These are phyloP conservation scores for Mayetiola destructor DNA, from an alignment of 2,888 invertebrate genomes.

Conservation along the genomic window DNA sequence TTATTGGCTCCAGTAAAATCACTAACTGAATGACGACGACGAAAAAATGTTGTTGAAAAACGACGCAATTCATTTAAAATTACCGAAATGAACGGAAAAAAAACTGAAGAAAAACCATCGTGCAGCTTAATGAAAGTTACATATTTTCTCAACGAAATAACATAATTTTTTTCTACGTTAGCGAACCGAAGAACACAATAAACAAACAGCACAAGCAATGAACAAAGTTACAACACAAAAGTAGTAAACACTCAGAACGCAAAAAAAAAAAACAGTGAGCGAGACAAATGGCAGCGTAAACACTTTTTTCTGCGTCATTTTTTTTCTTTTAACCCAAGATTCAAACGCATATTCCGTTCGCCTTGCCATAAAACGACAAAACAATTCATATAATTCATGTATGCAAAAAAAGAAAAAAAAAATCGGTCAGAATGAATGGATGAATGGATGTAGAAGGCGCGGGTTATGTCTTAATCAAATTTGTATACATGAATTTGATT, in stretches of 20 bases:
- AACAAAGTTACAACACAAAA: background rate
- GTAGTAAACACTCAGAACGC: background rate
- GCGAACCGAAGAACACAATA: background rate
- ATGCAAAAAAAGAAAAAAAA: no score
- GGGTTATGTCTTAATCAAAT: conserved; percentile 1
- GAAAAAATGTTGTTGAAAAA: background rate
- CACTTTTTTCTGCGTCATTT: background rate
- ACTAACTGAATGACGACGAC: background rate
- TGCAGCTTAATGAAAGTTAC: background rate
- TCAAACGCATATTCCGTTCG: background rate
- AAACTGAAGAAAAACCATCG: background rate
- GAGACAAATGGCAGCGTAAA: conserved; percentile 4
- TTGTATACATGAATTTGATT: conserved; percentile 1
- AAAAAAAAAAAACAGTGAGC: background rate
- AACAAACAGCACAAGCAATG: background rate
- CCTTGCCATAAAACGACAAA: background rate
- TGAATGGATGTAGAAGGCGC: no score
- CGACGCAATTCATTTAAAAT: conserved; percentile 6
- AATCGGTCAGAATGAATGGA: no score
- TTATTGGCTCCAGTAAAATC: conserved; percentile 1
- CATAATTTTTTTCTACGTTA: background rate
- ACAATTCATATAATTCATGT: background rate
- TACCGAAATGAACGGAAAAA: no score
- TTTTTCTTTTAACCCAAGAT: background rate
- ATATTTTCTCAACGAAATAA: background rate